These are phyloP conservation scores for Eulemur rubriventer DNA, from an alignment of 2,797 vertebrate genomes.

Conservation along the genomic window DNA sequence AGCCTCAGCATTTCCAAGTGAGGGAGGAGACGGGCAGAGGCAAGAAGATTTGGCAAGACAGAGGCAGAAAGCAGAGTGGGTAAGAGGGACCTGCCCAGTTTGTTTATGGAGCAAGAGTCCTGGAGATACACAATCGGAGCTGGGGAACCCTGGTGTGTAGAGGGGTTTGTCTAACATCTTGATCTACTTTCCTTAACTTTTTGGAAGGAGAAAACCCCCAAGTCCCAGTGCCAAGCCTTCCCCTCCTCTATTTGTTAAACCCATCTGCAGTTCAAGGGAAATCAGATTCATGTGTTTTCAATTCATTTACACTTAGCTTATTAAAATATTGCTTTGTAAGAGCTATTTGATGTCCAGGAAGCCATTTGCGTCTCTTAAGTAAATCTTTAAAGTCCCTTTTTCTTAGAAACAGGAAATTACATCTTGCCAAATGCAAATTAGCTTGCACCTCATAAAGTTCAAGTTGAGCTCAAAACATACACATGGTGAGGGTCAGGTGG, in stretches of 20 bases:
- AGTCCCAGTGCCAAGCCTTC: constrained; percentile 68
- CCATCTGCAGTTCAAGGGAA: constrained; percentile 80
- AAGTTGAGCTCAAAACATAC: constrained; percentile 80
- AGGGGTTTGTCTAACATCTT: constrained; percentile 78
- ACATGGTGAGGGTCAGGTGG: constrained; percentile 56
- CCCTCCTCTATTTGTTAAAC: constrained; percentile 73
- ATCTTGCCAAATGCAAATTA: constrained; percentile 83
- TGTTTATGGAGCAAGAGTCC: constrained; percentile 63
- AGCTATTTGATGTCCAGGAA: constrained; percentile 82
- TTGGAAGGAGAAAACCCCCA: constrained; percentile 71
- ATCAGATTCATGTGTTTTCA: constrained; percentile 81
- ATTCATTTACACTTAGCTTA: constrained; percentile 83
- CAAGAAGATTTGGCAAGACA: background rate
- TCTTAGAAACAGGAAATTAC: constrained; percentile 83
- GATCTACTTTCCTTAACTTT: constrained; percentile 77
- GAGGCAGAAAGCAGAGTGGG: background rate
- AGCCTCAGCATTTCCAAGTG: background rate
- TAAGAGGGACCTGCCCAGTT: background rate
- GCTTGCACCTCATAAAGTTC: constrained; percentile 82
- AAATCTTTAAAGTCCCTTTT: constrained; percentile 81
- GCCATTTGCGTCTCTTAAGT: constrained; percentile 81
- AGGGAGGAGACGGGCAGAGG: background rate
- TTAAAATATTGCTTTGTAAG: constrained; percentile 83
- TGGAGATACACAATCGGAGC: constrained; percentile 59
- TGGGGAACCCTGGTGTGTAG: constrained; percentile 59